These are phyloP conservation scores for Microplitis deprimator DNA, from an alignment of 2,888 invertebrate species.

Conservation along the genomic window DNA sequence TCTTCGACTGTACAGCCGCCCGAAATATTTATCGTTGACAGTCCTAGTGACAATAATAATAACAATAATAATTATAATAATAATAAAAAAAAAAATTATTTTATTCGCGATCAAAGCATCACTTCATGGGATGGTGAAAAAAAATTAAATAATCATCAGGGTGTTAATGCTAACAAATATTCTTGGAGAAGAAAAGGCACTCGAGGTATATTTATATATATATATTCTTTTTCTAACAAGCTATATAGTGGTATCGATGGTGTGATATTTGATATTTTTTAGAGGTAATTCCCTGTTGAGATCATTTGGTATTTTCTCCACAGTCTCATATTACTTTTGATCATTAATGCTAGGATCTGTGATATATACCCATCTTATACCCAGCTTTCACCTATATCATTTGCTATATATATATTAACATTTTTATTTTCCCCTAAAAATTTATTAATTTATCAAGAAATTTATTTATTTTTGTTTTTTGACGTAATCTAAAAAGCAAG, in stretches of 20 bases:
- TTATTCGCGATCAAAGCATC: background rate
- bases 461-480: no score
- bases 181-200: slow-evolving; percentile 4
- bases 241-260: background rate
- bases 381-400: no score
- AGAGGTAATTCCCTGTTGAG: background rate
- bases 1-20: slow-evolving; percentile 26
- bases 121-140: background rate
- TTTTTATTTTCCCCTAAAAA: no score
- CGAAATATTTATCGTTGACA: slow-evolving; percentile 53
- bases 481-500: no score
- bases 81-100: slow-evolving; percentile 21
- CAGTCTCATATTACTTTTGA: slow-evolving; percentile 29
- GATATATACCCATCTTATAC: background rate
- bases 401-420: no score
- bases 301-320: background rate
- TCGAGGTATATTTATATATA: background rate
- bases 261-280: background rate
- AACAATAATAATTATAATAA: slow-evolving; percentile 31
- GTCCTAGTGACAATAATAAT: slow-evolving; percentile 42
- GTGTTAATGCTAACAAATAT: background rate
- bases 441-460: no score
- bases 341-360: background rate
- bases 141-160: slow-evolving; percentile 6
- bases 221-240: background rate